Percentiles rank a stretch among this genome's conserved stretches.
Conservation (phyloP, 2,113 vertebrate species). For the Clarias macrocephalus region DNA sequence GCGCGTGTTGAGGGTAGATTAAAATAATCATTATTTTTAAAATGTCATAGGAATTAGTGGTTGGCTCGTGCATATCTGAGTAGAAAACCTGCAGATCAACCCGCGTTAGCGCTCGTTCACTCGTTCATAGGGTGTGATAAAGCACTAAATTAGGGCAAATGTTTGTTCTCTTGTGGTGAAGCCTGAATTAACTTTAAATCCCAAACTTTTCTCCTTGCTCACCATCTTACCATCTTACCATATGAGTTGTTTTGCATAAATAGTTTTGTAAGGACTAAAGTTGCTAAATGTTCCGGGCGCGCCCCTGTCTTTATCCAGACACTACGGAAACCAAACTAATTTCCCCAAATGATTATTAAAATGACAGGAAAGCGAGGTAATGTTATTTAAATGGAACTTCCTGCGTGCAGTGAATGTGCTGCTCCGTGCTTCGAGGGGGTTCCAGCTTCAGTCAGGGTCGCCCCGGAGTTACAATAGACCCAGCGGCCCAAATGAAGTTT, state of each 20-base stretch:
- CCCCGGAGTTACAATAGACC: slow-evolving; percentile 56
- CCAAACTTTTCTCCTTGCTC: background rate
- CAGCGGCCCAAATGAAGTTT: slow-evolving; percentile 62
- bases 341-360: slow-evolving; percentile 36
- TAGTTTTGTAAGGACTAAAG: background rate
- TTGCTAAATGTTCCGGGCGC: background rate
- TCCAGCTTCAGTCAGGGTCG: slow-evolving; percentile 49
- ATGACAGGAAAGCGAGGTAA: slow-evolving; percentile 45
- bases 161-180: background rate
- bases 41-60: background rate
- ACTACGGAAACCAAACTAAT: slow-evolving; percentile 19
- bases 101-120: background rate
- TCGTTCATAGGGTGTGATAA: background rate
- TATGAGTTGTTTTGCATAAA: background rate
- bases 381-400: slow-evolving; percentile 62
- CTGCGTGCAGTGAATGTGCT: slow-evolving; percentile 48
- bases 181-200: background rate
- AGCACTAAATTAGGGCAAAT: slow-evolving; percentile 14
- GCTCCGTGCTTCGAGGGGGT: slow-evolving; percentile 54
- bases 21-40: background rate
- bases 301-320: background rate
- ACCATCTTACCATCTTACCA: background rate
- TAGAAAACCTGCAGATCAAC: background rate
- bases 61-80: background rate
- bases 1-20: background rate